Conservation (phyloP, 2,797 vertebrate species). For the Sebastes goodei region DNA sequence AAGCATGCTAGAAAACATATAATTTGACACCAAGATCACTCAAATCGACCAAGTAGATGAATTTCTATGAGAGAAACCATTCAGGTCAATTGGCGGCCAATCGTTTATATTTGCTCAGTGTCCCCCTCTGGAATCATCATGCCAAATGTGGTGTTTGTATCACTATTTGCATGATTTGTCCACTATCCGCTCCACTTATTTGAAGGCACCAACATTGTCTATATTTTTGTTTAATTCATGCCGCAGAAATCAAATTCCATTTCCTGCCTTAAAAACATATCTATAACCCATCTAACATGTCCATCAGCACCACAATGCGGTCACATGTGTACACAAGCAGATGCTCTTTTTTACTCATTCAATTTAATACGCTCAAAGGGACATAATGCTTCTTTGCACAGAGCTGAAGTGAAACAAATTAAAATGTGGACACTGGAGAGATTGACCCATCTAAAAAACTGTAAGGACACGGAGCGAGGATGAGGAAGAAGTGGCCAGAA, state of each 20-base stretch:
- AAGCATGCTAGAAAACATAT: too few species aligned
- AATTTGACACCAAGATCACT: too few species aligned
- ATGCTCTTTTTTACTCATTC: not conserved
- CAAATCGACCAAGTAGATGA: too few species aligned
- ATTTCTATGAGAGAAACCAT: too few species aligned
- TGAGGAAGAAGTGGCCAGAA: constrained; percentile 46
- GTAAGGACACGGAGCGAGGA: constrained; percentile 26
- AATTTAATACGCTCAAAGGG: not conserved
- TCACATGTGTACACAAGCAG: not conserved
- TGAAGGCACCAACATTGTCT: not conserved
- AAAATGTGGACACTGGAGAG: constrained; percentile 30
- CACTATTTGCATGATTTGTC: rapidly evolving
- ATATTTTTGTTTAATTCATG: not conserved
- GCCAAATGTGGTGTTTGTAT: too few species aligned
- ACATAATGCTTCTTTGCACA: constrained; percentile 17
- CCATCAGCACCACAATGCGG: not conserved
- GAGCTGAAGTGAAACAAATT: constrained; percentile 26
- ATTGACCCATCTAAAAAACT: constrained; percentile 39
- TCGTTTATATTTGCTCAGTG: too few species aligned
- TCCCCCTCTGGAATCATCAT: too few species aligned
- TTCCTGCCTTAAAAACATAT: not conserved
- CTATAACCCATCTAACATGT: constrained; percentile 8
- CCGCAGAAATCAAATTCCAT: not conserved
- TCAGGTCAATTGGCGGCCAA: too few species aligned
- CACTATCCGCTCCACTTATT: too few species aligned